Base-by-base conservation (phyloP, 1,140 invertebrate species). In the Orchesella cincta region DNA sequence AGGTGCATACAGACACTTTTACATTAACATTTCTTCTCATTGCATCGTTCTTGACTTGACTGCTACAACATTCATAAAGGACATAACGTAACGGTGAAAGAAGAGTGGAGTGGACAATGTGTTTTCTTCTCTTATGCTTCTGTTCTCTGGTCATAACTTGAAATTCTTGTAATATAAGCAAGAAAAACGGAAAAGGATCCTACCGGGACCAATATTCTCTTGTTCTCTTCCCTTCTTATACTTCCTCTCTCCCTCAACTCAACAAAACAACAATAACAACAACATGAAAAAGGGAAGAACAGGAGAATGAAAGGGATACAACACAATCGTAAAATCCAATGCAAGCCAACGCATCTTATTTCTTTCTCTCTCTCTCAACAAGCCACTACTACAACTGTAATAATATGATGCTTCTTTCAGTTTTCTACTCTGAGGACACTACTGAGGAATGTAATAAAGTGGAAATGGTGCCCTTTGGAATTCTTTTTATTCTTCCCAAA, bases 391-490 rank as follows among this genome's bases (percentile, higher is more conserved):
- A 12, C 39, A 23, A 18, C 5, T 67, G 62, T 33, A 67, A 12
- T 33, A 12, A 18, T 8, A 28, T n/a, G 26, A 16, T 14, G 31
- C 33, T 67, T 31, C 29, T 29, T 67, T n/a, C 62, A 14, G 23
- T 23, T 67, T 31, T 23, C 12, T 57, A 46, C 39, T 46, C 18
- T 46, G 26, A 31, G 62, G 62, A 29, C 62, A 31, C 62, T 33
- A 67, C 62, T 18, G 62, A 67, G 62, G 62, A 31, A 67, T 67
- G 62, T 67, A 67, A 67, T 67, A 67, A 67, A 67, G 62, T 67
- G 62, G 62, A 23, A 67, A 67, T 67, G 62, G 31, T 67, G 62
- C 62, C 62, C 62, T 67, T 67, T 67, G 62, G 62, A 67, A 67
- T 67, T 67, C 62, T 67, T 67, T 67, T 67, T 67, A 67, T 67